Base-by-base conservation (phyloP, 2,888 invertebrate genomes). In the Heliconius sara region DNA sequence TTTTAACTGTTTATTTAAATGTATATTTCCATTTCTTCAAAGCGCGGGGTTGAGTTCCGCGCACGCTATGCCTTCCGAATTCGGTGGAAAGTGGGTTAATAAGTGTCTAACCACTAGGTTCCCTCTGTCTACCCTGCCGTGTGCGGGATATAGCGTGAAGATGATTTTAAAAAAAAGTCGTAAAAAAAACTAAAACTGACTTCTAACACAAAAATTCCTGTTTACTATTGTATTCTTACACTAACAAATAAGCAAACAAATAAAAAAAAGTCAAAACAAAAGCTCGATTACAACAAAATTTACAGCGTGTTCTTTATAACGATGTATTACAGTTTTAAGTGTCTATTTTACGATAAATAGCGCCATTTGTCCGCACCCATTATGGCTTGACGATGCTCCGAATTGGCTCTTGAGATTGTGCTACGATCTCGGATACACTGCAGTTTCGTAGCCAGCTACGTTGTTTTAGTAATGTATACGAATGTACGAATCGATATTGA, bases 291-390 rank as follows among this genome's bases (percentile, higher is more conserved):
- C 60, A 77, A 77, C 63, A 27, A 77, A 71, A 73, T 73, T 73
- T 71, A 77, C 60, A 71, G 63, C n/a, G 90, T 89, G 87, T 86
- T 63, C 63, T 70, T 57, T 72, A 65, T 88, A 91, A 91, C 91
- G 91, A 91, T 87, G 90, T 92, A 92, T 91, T 89, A 90, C 88
- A 88, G 89, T 90, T 92, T 93, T 93, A 88, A 92, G 91, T 91
- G 90, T 90, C 91, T 91, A 92, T 93, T 92, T 92, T 90, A 91
- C 93, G 91, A 94, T 93, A 93, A 93, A 93, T 92, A 92, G 90
- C 85, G 87, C 90, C 90, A 91, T 94, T 93, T 91, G 91, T 91
- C 89, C 88, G 86, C 85, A 81, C 85, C 91, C 90, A 91, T 93
- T 91, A 93, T 87, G 88, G 88, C 86, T 88, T 89, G 89, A 89